These are phyloP conservation scores for Tortrix viridana DNA, from an alignment of 2,888 invertebrate genomes.

Conservation along the genomic window DNA sequence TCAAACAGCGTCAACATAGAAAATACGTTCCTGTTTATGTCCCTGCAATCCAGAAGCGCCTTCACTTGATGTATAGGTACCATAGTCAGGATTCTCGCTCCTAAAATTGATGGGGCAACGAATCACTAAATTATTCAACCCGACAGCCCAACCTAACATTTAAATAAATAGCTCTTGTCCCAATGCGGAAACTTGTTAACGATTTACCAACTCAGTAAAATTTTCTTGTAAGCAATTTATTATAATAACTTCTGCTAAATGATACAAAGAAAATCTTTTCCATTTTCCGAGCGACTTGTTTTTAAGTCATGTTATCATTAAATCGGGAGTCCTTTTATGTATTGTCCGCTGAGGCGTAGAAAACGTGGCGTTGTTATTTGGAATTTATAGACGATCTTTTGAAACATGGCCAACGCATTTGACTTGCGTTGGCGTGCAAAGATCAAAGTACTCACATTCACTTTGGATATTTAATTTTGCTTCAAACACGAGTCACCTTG, in stretches of 20 bases:
- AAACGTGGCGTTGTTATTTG: conserved; percentile 25
- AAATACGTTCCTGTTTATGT: conserved; percentile 86
- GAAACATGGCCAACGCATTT: conserved; percentile 34
- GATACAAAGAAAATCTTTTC: conserved; percentile 19
- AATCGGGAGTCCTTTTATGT: conserved; percentile 32
- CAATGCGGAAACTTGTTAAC: conserved; percentile 17
- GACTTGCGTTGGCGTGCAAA: conserved; percentile 1
- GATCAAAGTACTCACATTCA: not conserved
- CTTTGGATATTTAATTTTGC: not conserved
- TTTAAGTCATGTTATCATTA: conserved; percentile 28
- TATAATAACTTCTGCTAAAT: conserved; percentile 24
- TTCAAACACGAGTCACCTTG: not conserved
- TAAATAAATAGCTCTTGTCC: conserved; percentile 23
- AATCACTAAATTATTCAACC: conserved; percentile 31
- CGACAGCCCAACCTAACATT: conserved; percentile 19
- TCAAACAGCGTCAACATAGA: conserved; percentile 88
- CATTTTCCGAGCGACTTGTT: conserved; percentile 33
- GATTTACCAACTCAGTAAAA: conserved; percentile 11
- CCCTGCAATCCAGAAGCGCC: conserved; percentile 88
- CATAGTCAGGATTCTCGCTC: conserved; percentile 86
- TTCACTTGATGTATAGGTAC: conserved; percentile 89
- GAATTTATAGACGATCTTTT: conserved; percentile 23
- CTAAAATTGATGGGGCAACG: conserved; percentile 47
- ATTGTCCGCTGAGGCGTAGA: conserved; percentile 11
- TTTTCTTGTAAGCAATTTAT: conserved; percentile 21